Conservation (phyloP, 1,140 invertebrate species). For the Stenopsyche tienmushanensis region DNA sequence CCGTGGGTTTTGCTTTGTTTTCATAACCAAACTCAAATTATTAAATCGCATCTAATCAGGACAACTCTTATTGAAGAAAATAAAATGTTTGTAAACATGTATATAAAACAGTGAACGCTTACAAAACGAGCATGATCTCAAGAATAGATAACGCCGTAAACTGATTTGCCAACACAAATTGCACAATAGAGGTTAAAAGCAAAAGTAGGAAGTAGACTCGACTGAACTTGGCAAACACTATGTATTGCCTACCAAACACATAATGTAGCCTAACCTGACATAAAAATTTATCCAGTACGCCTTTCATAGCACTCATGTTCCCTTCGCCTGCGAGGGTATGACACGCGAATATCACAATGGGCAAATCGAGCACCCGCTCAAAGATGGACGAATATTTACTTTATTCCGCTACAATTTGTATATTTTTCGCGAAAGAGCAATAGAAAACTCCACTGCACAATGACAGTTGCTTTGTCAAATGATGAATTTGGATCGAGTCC, state of each 20-base stretch:
- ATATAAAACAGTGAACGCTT: too few relatives aligned
- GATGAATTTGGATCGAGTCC: constrained; percentile 38
- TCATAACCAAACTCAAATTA: too few relatives aligned
- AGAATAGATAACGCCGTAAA: too few relatives aligned
- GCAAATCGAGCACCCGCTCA: background rate
- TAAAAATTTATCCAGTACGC: constrained; percentile 11
- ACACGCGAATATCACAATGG: background rate
- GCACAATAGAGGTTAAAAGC: too few relatives aligned
- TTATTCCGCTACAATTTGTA: background rate
- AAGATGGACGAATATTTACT: constrained; percentile 1
- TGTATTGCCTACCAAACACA: constrained; percentile 16
- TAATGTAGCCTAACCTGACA: constrained; percentile 23
- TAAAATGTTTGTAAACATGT: too few relatives aligned
- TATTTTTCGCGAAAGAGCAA: constrained; percentile 8
- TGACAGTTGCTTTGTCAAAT: constrained; percentile 42
- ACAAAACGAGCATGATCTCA: too few relatives aligned
- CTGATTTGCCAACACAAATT: too few relatives aligned
- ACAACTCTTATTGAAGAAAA: too few relatives aligned
- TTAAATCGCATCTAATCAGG: too few relatives aligned
- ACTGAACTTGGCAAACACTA: constrained; percentile 23
- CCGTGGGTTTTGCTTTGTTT: too few relatives aligned
- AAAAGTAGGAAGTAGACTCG: constrained; percentile 18
- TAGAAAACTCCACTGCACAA: constrained; percentile 14
- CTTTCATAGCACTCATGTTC: too few relatives aligned
- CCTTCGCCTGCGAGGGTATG: background rate